Evolutionary conservation across 2,113 vertebrate species (phyloP).

Genomic region (Laterallus jamaicensis): DNA sequence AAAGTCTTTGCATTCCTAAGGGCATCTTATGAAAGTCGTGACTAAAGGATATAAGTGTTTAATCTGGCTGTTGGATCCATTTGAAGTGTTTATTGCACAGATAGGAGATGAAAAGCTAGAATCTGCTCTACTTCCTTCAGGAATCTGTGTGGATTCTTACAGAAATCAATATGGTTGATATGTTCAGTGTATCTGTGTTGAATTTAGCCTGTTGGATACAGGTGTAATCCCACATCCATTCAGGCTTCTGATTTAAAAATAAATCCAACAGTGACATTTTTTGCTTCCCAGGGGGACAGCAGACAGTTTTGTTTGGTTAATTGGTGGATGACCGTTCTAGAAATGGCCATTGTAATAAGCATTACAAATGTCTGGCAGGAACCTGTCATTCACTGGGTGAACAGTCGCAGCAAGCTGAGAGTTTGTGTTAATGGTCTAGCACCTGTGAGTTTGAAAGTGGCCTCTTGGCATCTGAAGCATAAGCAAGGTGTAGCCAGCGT

Average conservation of each 20-base stretch:
- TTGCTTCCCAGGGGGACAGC: not conserved
- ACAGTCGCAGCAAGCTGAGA: not conserved
- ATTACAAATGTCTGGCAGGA: not conserved
- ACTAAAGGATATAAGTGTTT: not conserved
- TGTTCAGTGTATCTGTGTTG: not conserved
- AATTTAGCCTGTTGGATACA: not conserved
- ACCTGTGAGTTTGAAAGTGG: not conserved
- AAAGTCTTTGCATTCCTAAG: not conserved
- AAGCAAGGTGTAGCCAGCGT: not conserved
- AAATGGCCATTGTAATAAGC: rapidly evolving
- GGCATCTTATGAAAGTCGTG: not conserved
- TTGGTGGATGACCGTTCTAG: not conserved
- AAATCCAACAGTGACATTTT: not conserved
- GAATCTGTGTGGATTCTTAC: not conserved
- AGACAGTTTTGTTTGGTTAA: not conserved
- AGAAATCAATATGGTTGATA: not conserved
- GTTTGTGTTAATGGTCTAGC: not conserved
- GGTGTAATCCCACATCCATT: not conserved
- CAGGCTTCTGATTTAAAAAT: not conserved
- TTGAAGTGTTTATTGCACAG: not conserved
- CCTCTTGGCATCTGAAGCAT: not conserved
- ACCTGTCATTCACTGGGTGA: not conserved
- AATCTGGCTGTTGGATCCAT: not conserved
- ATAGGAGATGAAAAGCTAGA: not conserved
- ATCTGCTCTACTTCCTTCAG: not conserved